Percentiles rank a stretch among this genome's conserved stretches.
Conservation (phyloP, 2,797 vertebrate genomes). For the Coendou prehensilis region DNA sequence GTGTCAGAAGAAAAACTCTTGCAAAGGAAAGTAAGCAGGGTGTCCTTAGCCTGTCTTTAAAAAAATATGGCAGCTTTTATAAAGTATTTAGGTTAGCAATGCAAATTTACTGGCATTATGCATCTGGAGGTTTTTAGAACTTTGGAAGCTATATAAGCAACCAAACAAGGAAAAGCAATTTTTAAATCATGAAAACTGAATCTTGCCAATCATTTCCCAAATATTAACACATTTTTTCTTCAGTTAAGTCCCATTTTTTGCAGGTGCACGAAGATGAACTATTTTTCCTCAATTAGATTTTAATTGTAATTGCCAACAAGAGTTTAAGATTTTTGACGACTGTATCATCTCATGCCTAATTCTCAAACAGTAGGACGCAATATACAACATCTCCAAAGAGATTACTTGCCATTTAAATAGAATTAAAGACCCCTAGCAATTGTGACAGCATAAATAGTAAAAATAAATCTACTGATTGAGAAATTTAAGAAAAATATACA, state of each 20-base stretch:
- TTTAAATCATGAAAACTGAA: conserved; percentile 72
- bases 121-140: not conserved
- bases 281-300: conserved; percentile 80
- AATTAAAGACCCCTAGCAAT: not conserved
- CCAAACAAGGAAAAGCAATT: conserved; percentile 40
- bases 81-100: conserved; percentile 44
- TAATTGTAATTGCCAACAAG: conserved; percentile 79
- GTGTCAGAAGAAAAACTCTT: not conserved
- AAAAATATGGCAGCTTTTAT: not conserved
- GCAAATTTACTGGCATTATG: conserved; percentile 20
- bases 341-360: not conserved
- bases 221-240: conserved; percentile 71
- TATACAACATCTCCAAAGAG: not conserved
- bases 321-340: conserved; percentile 66
- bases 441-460: not conserved
- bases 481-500: not conserved
- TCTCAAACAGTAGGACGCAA: not conserved
- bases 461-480: not conserved
- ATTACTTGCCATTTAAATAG: not conserved
- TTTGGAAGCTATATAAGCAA: conserved; percentile 36
- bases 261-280: conserved; percentile 72
- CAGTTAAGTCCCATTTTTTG: conserved; percentile 66
- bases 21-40: not conserved
- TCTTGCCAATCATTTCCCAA: conserved; percentile 63
- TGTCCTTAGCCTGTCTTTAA: not conserved